Percentiles rank a stretch among this genome's conserved stretches.
Evolutionary conservation across 2,888 invertebrate species (phyloP).

Genomic region (Conchocele bisecta): DNA sequence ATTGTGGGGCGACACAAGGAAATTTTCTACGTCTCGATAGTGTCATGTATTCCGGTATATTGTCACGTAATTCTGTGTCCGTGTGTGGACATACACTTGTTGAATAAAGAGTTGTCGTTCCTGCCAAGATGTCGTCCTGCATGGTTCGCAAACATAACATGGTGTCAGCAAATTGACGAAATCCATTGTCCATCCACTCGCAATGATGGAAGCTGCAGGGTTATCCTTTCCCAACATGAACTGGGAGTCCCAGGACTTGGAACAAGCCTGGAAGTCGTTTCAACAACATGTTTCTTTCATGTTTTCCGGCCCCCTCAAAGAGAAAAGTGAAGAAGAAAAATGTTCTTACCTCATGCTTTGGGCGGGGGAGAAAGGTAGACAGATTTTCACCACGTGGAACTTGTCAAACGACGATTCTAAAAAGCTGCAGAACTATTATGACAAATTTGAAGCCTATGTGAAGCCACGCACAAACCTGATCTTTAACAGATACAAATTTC

Average conservation of each 20-base stretch:
- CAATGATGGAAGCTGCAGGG: too few relatives aligned
- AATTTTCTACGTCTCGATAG: too few relatives aligned
- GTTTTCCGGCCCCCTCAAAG: constrained; percentile 37
- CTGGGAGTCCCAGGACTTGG: constrained; percentile 4
- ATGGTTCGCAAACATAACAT: too few relatives aligned
- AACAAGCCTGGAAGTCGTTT: constrained; percentile 1
- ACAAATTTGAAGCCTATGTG: background rate
- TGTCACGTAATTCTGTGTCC: too few relatives aligned
- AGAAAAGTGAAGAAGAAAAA: constrained; percentile 26
- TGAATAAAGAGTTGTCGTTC: too few relatives aligned
- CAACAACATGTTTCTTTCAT: constrained; percentile 36
- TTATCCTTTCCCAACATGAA: background rate
- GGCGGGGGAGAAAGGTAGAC: constrained; percentile 44
- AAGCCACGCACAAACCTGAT: background rate
- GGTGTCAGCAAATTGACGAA: too few relatives aligned
- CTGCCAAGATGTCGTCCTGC: too few relatives aligned
- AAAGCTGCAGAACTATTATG: background rate
- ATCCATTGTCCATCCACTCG: too few relatives aligned
- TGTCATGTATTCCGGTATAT: too few relatives aligned
- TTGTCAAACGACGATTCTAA: constrained; percentile 22
- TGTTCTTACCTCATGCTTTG: constrained; percentile 43
- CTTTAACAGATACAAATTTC: background rate
- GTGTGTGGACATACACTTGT: too few relatives aligned
- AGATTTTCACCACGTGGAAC: constrained; percentile 35
- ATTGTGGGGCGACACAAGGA: too few relatives aligned